Evolutionary conservation across 1,140 invertebrate genomes (phyloP).

Genomic region (Lepidotrigona ventralis): DNA sequence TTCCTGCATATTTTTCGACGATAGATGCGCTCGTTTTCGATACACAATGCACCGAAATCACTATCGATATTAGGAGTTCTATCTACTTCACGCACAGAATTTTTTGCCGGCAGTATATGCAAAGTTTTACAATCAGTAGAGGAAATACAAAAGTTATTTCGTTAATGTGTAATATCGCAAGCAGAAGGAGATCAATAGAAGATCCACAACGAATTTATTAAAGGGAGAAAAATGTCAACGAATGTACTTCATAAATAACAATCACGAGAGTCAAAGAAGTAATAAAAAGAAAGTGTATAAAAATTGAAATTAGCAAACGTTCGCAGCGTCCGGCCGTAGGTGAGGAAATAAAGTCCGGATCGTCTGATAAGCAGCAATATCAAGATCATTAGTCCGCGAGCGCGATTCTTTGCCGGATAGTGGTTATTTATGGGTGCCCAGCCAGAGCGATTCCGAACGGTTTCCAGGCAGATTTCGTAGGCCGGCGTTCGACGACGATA

Average conservation of each 20-base stretch:
- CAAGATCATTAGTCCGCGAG: constrained; percentile 41
- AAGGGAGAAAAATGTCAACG: neutral
- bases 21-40: too few relatives aligned
- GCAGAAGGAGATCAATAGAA: too few relatives aligned
- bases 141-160: too few relatives aligned
- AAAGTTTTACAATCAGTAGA: too few relatives aligned
- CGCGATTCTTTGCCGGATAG: constrained; percentile 43
- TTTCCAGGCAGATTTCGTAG: constrained; percentile 54
- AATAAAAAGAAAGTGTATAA: neutral
- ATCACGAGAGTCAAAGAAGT: too few relatives aligned
- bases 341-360: constrained; percentile 2
- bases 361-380: constrained; percentile 22
- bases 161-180: fast-evolving
- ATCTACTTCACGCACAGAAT: too few relatives aligned
- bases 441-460: constrained; percentile 32
- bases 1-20: too few relatives aligned
- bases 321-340: neutral
- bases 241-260: neutral
- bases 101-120: too few relatives aligned
- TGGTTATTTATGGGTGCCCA: constrained; percentile 34
- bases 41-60: too few relatives aligned
- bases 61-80: too few relatives aligned
- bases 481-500: constrained; percentile 55
- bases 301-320: neutral
- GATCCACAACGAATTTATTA: too few relatives aligned